Conservation (phyloP, 2,888 invertebrate genomes). For the Sclerodermus sp. region DNA sequence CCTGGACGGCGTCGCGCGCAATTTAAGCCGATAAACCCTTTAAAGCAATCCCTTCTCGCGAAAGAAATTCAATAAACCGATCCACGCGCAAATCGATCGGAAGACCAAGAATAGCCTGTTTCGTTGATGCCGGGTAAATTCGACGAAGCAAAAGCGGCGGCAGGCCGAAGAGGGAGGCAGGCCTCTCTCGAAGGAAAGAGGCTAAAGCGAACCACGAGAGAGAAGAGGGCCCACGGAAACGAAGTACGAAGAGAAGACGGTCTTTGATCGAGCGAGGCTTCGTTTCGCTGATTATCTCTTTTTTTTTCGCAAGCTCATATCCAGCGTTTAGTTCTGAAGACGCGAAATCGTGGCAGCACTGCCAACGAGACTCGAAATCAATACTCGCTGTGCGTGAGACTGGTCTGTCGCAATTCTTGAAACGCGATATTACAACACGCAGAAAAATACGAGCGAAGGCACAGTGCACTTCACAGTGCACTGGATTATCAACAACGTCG, state of each 20-base stretch:
- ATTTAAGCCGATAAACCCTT: neutral
- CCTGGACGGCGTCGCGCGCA: slow-evolving; percentile 1
- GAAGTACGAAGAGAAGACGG: too few species aligned
- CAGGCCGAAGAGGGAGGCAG: too few species aligned
- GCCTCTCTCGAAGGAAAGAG: too few species aligned
- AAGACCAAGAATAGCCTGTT: too few species aligned
- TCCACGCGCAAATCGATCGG: too few species aligned
- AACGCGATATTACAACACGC: slow-evolving; percentile 37
- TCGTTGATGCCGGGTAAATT: too few species aligned
- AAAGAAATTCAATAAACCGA: too few species aligned
- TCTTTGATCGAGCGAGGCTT: neutral
- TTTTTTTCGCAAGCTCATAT: slow-evolving; percentile 5
- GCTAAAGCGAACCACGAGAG: too few species aligned
- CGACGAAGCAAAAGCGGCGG: too few species aligned
- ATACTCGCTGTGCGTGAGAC: slow-evolving; percentile 51
- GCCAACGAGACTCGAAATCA: slow-evolving; percentile 50
- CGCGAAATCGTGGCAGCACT: slow-evolving; percentile 53
- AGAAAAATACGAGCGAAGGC: too few species aligned
- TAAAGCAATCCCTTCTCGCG: neutral
- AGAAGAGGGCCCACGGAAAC: too few species aligned
- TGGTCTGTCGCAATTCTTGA: slow-evolving; percentile 44
- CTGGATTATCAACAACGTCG: too few species aligned
- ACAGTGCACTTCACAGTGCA: neutral
- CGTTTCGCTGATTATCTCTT: neutral
- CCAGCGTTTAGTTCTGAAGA: slow-evolving; percentile 46